These are phyloP conservation scores for Agapornis canus DNA, from an alignment of 2,797 vertebrate genomes.

Conservation along the genomic window DNA sequence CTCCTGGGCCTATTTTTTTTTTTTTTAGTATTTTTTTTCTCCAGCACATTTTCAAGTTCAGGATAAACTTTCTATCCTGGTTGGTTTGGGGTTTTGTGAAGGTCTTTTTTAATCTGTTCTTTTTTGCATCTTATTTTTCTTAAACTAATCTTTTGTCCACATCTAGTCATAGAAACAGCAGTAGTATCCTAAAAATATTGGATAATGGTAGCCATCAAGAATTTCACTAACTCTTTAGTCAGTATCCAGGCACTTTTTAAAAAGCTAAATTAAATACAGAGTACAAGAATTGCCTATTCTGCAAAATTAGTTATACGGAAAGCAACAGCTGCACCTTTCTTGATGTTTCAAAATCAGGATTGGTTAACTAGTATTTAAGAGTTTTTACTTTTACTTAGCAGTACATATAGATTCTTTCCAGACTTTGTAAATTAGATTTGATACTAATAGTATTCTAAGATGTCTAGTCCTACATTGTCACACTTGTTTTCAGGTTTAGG, in stretches of 20 bases:
- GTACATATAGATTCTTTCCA: not conserved
- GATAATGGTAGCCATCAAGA: not conserved
- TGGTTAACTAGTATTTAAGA: not conserved
- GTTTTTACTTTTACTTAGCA: not conserved
- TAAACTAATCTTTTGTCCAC: not conserved
- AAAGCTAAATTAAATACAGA: not conserved
- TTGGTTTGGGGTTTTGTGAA: fast-evolving
- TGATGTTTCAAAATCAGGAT: not conserved
- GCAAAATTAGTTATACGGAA: not conserved
- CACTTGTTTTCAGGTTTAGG: not conserved
- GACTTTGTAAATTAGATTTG: not conserved
- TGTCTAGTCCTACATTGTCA: not conserved
- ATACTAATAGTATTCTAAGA: not conserved
- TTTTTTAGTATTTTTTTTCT: not conserved
- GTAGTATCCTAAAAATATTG: not conserved
- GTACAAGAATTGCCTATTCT: not conserved
- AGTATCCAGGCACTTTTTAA: not conserved
- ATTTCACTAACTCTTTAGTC: not conserved
- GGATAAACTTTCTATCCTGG: not conserved
- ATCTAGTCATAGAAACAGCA: not conserved
- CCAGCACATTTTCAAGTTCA: not conserved
- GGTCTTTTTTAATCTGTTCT: not conserved
- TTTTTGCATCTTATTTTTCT: not conserved
- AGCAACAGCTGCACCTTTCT: not conserved
- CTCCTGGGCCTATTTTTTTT: not conserved